Percentiles rank a stretch among this genome's conserved stretches.
Conservation (phyloP, 2,797 vertebrate genomes). For the Alauda arvensis region DNA sequence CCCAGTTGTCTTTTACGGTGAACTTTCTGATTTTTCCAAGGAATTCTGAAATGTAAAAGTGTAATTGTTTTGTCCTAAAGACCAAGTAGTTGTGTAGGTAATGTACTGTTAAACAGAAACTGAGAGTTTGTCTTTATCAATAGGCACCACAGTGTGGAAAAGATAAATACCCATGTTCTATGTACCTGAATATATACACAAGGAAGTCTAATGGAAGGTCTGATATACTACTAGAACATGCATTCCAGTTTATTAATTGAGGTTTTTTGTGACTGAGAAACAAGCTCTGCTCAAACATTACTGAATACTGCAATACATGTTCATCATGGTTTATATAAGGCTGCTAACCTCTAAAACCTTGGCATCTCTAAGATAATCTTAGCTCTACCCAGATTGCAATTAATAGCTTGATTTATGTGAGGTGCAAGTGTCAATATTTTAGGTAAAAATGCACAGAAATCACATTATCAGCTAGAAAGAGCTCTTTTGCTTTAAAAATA, state of each 20-base stretch:
- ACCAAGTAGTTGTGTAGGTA: not conserved
- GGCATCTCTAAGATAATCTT: not conserved
- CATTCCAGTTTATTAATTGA: not conserved
- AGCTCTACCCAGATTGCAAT: not conserved
- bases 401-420: not conserved
- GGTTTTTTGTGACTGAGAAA: not conserved
- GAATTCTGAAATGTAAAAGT: not conserved
- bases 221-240: not conserved
- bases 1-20: not conserved
- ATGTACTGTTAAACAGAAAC: not conserved
- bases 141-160: not conserved
- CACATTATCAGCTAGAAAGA: not conserved
- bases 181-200: not conserved
- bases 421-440: not conserved
- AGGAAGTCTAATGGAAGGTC: not conserved
- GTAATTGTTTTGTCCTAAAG: not conserved
- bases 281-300: not conserved
- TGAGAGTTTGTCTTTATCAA: not conserved
- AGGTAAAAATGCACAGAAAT: not conserved
- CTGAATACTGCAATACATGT: not conserved
- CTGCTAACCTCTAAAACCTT: not conserved
- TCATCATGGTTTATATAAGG: rapidly evolving
- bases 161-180: not conserved
- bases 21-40: not conserved
- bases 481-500: not conserved